Percentiles rank a stretch among this genome's conserved stretches.
Evolutionary conservation across 2,797 vertebrate genomes (phyloP).

Genomic region (Ciconia nigra): DNA sequence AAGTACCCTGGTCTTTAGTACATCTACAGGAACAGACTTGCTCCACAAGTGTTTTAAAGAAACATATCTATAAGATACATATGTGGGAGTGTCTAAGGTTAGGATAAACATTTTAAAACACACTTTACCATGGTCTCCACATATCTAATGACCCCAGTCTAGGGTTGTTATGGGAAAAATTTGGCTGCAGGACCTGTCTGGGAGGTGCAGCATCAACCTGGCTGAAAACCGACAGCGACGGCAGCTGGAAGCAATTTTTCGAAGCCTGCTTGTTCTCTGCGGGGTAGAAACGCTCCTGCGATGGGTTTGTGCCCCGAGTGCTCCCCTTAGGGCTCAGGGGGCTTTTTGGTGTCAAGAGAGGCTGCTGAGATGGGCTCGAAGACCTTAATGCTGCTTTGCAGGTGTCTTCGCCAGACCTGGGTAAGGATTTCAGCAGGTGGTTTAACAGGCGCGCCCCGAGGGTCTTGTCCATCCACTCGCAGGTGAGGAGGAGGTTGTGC

Average conservation of each 20-base stretch:
- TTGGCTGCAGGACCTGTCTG: slow-evolving; percentile 58
- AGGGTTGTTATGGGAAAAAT: slow-evolving; percentile 66
- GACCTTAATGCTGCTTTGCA: background rate
- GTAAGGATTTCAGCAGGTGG: slow-evolving; percentile 86
- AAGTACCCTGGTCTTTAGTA: slow-evolving; percentile 88
- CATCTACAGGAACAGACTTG: slow-evolving; percentile 82
- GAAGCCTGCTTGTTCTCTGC: slow-evolving; percentile 29
- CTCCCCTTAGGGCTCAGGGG: background rate
- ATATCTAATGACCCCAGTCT: slow-evolving; percentile 81
- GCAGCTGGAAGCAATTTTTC: slow-evolving; percentile 45
- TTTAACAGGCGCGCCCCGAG: slow-evolving; percentile 85
- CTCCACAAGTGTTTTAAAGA: slow-evolving; percentile 85
- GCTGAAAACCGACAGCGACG: background rate
- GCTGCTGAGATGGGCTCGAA: slow-evolving; percentile 21
- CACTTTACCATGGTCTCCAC: slow-evolving; percentile 90
- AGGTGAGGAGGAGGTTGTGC: slow-evolving; percentile 88
- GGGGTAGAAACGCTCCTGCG: background rate
- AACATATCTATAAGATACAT: slow-evolving; percentile 97
- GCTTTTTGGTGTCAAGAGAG: background rate
- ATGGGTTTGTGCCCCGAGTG: background rate
- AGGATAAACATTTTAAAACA: slow-evolving; percentile 32
- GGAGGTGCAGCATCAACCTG: background rate
- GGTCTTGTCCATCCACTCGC: slow-evolving; percentile 91
- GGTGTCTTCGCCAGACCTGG: slow-evolving; percentile 73
- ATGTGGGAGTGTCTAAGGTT: slow-evolving; percentile 76